Conservation (phyloP, 2,888 invertebrate species). For the Notocelia uddmanniana region DNA sequence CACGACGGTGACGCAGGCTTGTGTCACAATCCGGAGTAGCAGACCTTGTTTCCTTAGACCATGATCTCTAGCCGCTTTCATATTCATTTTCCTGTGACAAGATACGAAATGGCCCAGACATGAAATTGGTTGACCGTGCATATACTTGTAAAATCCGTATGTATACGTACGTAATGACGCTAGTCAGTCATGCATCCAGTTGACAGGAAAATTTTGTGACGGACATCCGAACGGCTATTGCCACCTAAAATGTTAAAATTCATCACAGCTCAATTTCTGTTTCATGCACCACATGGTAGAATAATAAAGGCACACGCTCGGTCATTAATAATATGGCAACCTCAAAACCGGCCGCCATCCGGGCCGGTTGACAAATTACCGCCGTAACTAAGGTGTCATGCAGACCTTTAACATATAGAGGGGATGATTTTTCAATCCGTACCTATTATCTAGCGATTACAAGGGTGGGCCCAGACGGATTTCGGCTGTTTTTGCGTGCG, state of each 20-base stretch:
- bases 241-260: conserved; percentile 33
- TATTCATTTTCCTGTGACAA: no score
- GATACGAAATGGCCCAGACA: no score
- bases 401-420: conserved; percentile 68
- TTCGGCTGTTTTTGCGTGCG: conserved; percentile 66
- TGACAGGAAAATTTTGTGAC: conserved; percentile 1
- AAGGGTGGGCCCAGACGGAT: conserved; percentile 81
- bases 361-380: conserved; percentile 51
- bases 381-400: conserved; percentile 55
- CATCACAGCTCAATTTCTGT: conserved; percentile 36
- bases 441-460: conserved; percentile 83
- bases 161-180: background rate
- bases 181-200: background rate
- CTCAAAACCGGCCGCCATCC: conserved; percentile 45
- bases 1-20: no score
- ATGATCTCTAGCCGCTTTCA: no score
- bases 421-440: conserved; percentile 82
- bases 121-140: no score
- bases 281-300: conserved; percentile 43
- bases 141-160: no score
- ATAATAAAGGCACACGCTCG: conserved; percentile 39
- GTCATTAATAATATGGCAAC: conserved; percentile 44
- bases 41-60: no score
- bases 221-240: background rate
- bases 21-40: no score